A percentile compares a stretch with the other conserved stretches of the same genome.
Evolutionary conservation across 2,797 vertebrate species (phyloP).

Genomic region (Etheostoma perlongum): DNA sequence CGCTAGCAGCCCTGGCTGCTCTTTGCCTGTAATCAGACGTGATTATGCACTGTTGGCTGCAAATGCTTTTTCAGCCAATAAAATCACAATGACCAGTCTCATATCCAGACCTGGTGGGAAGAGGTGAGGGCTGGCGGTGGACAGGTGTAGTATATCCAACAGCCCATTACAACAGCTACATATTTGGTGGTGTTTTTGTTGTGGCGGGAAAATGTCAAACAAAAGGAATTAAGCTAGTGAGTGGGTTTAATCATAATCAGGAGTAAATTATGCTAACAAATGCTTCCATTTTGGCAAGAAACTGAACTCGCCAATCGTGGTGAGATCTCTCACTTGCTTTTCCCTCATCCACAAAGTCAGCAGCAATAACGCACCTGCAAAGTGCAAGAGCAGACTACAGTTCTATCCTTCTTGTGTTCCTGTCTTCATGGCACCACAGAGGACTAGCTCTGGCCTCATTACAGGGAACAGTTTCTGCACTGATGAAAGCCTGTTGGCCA

Average conservation of each 20-base stretch:
- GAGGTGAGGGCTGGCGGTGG: conserved; percentile 32
- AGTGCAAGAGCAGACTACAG: conserved; percentile 1
- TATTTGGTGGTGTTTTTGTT: conserved; percentile 16
- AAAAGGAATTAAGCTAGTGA: conserved; percentile 37
- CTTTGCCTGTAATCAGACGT: conserved; percentile 66
- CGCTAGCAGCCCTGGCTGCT: conserved; percentile 57
- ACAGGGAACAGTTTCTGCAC: conserved; percentile 62
- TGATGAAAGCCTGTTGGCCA: conserved; percentile 69
- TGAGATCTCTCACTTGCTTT: background rate
- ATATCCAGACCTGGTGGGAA: conserved; percentile 43
- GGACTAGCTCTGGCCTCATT: conserved; percentile 68
- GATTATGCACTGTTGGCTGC: conserved; percentile 71
- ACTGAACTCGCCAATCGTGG: background rate
- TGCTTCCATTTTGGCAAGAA: conserved; percentile 15
- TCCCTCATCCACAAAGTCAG: background rate
- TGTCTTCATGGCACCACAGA: conserved; percentile 47
- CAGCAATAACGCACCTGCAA: conserved; percentile 18
- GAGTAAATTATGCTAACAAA: conserved; percentile 29
- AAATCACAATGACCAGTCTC: conserved; percentile 70
- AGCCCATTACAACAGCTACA: background rate
- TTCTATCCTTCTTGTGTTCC: conserved; percentile 25
- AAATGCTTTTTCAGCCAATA: conserved; percentile 70
- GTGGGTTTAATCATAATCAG: conserved; percentile 36
- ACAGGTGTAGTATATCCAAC: conserved; percentile 41
- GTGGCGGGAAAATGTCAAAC: conserved; percentile 35